Evolutionary conservation across 2,113 vertebrate genomes (phyloP), one percentile per base, ranked within the genome.

Genomic region (Chionodraco myersi): DNA sequence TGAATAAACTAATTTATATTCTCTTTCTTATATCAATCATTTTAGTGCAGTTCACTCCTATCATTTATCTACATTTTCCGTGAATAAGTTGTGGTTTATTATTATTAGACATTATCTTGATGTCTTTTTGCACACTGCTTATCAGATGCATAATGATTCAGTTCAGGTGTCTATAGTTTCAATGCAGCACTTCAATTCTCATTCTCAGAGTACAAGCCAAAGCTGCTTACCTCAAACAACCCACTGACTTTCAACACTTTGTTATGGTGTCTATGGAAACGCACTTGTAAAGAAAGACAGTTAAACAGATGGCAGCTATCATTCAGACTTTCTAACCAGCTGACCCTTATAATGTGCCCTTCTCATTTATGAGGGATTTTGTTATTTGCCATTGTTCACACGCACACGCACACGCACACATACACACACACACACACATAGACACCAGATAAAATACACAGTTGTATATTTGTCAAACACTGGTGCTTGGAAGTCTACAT

Each of bases 161-260:
- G 30, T 54, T 61, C 41, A 41, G 36, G 36, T 41, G 7, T 41
- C 51, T 48, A 18, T 56, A 16, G 41, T 79, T 73, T 72, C 26
- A 34, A 64, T 44, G 78, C 10, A 58, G 26, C 1, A 3, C 36
- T 49, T 79, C 51, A 64, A 47, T 71, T 21, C 21, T 21, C 49
- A 58, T 15, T 81, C 71, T 1, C 36, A 41, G 18, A 63, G 30
- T 16, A 57, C 47, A 12, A 26, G 72, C 64, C 77, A 5, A 45
- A 34, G 62, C 49, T 2, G 3, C 60, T 83, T 71, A 76, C 80
- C 75, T 78, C 53, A 78, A 66, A 79, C 54, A 69, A 67, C 45
- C 61, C 11, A 4, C 21, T 34, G 65, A 80, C 72, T 60, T 80
- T 34, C 49, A 75, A 73, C 49, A 34, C 9, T 14, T 52, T 62